Evolutionary conservation across 1,140 invertebrate species (phyloP), one percentile per base, ranked within the genome.

Genomic region (Bathynomus jamesi): DNA sequence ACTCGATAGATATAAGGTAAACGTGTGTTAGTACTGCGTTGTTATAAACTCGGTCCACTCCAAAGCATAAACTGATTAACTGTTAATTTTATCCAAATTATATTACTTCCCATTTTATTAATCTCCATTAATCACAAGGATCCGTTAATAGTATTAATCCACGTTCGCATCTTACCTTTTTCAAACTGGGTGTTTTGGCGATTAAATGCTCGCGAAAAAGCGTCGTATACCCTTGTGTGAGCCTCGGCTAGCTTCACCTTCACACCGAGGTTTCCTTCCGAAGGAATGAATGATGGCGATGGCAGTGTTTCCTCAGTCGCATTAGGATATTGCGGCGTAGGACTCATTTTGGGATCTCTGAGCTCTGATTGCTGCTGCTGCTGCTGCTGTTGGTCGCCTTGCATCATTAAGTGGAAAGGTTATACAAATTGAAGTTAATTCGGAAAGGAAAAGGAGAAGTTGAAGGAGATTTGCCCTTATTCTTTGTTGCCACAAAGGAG

Each of bases 111-210:
- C n/a, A n/a, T n/a, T n/a, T n/a, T n/a, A n/a, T n/a, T n/a, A n/a
- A n/a, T n/a, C n/a, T 1, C 27, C 1, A 64, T n/a, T 25, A n/a
- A n/a, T n/a, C n/a, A n/a, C n/a, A n/a, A n/a, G n/a, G n/a, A n/a
- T n/a, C n/a, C n/a, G n/a, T n/a, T n/a, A n/a, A n/a, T n/a, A n/a
- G n/a, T n/a, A n/a, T n/a, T n/a, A n/a, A n/a, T n/a, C n/a, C n/a
- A n/a, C n/a, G n/a, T n/a, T n/a, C n/a, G n/a, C n/a, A n/a, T 53
- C 71, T 73, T 60, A 73, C 71, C 71, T 73, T 73, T 73, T 46
- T 73, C 71, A 65, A 73, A 73, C 71, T 73, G 61, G 17, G 69
- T 63, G 64, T 73, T 73, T 67, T 73, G 71, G 28, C 71, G 31
- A 40, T 29, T 73, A 67, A 73, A 73, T 40, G 71, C 71, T 29